Evolutionary conservation across 2,797 vertebrate genomes (phyloP).

Genomic region (Hippocampus kuda): DNA sequence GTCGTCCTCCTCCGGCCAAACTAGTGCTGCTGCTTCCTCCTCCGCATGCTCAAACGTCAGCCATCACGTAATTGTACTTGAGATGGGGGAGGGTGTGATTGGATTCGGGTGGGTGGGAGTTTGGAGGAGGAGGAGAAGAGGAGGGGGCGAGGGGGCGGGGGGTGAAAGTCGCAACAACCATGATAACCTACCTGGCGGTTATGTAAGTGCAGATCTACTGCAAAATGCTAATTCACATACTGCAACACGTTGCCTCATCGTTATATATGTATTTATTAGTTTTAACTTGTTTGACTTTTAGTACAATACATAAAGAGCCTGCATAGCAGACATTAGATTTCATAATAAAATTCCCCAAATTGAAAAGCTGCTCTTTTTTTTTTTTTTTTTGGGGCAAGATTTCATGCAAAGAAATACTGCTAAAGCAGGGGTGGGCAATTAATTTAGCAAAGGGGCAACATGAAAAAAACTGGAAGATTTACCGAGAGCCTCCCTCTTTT

Average conservation of each 20-base stretch:
- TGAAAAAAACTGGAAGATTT: no score
- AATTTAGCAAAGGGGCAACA: no score
- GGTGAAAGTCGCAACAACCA: conserved; percentile 55
- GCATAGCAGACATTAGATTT: background rate
- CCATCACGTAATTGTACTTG: conserved; percentile 67
- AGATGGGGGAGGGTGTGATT: conserved; percentile 65
- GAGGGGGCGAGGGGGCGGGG: background rate
- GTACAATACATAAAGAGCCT: background rate
- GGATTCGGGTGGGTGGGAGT: conserved; percentile 42
- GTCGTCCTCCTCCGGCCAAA: conserved; percentile 62
- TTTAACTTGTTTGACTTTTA: background rate
- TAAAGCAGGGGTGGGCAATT: no score
- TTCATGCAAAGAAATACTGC: background rate
- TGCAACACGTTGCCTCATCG: background rate
- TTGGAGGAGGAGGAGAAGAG: background rate
- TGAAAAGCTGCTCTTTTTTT: background rate
- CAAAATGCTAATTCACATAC: conserved; percentile 14
- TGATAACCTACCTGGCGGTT: conserved; percentile 62
- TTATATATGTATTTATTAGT: background rate
- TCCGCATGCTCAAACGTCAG: conserved; percentile 69
- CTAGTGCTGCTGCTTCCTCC: conserved; percentile 63
- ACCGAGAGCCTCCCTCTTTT: no score
- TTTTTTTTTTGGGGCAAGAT: background rate
- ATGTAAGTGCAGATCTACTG: conserved; percentile 51
- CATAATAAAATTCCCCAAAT: background rate